phyloP scores from a whole-genome alignment of 1,140 invertebrate genomes.

The Drosophila virilis region DNA sequence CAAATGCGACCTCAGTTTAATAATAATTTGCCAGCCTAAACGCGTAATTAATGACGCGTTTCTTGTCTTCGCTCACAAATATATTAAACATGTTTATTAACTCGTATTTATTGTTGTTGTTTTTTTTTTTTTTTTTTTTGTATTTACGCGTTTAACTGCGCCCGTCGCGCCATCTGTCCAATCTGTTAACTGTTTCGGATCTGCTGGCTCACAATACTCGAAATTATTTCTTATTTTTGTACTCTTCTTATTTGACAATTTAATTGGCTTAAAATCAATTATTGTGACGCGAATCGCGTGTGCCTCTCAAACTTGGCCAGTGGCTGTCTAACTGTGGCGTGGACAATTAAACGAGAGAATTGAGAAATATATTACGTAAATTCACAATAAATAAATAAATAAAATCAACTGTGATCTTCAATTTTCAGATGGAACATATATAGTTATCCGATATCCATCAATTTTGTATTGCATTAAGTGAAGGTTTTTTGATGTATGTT shows the following conservation, averaged over 20 bases:
- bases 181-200: constrained; percentile 42
- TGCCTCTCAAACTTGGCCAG: constrained; percentile 13
- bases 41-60: constrained; percentile 37
- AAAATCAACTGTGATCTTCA: no score
- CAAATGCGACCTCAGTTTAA: constrained; percentile 22
- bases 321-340: constrained; percentile 12
- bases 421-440: no score
- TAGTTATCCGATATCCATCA: no score
- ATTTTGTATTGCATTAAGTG: no score
- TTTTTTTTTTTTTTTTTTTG: no score
- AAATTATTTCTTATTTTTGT: constrained; percentile 30
- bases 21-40: constrained; percentile 38
- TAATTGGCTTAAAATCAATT: constrained; percentile 67
- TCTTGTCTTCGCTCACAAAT: constrained; percentile 2
- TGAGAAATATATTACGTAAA: no score
- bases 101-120: constrained; percentile 4
- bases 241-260: constrained; percentile 54
- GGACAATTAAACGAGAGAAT: background rate
- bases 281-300: constrained; percentile 36
- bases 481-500: no score
- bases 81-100: constrained; percentile 38
- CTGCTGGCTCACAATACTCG: background rate
- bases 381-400: no score
- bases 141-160: constrained; percentile 15
- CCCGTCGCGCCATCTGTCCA: constrained; percentile 37